Percentiles rank a stretch among this genome's conserved stretches.
phyloP scores from a whole-genome alignment of 2,888 invertebrate species.

The Vesta saturnalis region DNA sequence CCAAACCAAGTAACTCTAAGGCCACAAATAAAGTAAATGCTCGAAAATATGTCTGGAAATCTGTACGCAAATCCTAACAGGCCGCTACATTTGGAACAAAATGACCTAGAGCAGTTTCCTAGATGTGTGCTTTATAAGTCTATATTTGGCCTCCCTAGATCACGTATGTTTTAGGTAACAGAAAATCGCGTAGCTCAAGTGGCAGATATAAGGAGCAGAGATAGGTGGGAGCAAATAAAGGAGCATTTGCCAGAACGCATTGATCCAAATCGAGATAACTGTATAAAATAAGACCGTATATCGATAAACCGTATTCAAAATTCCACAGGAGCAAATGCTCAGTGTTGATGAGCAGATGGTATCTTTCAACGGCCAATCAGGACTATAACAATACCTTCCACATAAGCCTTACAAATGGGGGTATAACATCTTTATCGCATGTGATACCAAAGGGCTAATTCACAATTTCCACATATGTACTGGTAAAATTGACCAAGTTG shows the following conservation, averaged over 20 bases:
- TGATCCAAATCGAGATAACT: not conserved
- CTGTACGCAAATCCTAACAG: conserved; percentile 2
- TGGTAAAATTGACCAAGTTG: not conserved
- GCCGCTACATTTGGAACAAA: not conserved
- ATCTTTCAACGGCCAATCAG: not conserved
- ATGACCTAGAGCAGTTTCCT: not conserved
- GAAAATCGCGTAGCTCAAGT: not conserved
- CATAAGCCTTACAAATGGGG: too few relatives aligned
- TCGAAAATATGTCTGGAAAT: not conserved
- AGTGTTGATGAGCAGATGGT: too few relatives aligned
- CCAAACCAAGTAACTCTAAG: too few relatives aligned
- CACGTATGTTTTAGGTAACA: too few relatives aligned
- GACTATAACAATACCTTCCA: not conserved
- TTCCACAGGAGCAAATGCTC: too few relatives aligned
- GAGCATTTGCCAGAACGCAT: not conserved
- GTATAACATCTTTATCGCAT: too few relatives aligned
- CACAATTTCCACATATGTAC: too few relatives aligned
- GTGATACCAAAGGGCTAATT: too few relatives aligned
- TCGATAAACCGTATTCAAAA: too few relatives aligned
- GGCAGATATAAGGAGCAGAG: conserved; percentile 6
- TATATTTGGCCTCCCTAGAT: too few relatives aligned
- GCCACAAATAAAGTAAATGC: too few relatives aligned
- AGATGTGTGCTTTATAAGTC: not conserved
- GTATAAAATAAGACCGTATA: too few relatives aligned
- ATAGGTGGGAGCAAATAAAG: conserved; percentile 7